These are phyloP conservation scores for Diaperis boleti DNA, from an alignment of 2,888 invertebrate species.

Conservation along the genomic window DNA sequence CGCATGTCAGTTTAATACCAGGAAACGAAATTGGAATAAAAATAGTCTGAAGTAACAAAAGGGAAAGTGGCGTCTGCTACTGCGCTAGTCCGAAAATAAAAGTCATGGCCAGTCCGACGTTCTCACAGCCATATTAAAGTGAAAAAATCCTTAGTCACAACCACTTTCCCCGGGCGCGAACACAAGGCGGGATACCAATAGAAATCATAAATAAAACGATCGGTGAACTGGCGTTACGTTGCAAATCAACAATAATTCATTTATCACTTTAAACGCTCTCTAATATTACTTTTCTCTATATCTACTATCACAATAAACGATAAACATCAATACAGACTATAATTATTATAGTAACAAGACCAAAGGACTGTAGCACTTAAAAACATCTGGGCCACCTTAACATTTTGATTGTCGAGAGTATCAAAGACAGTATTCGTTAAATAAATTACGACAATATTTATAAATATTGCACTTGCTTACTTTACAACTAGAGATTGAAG, in stretches of 20 bases:
- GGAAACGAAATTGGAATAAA: too few relatives aligned
- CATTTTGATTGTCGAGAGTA: constrained; percentile 55
- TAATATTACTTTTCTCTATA: constrained; percentile 42
- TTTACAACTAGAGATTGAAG: constrained; percentile 39
- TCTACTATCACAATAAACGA: constrained; percentile 61
- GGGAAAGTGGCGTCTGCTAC: too few relatives aligned
- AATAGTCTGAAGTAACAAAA: too few relatives aligned
- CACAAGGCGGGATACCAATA: background rate
- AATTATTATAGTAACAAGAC: constrained; percentile 51
- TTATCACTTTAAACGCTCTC: constrained; percentile 38
- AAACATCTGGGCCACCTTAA: constrained; percentile 45
- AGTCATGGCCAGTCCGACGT: background rate
- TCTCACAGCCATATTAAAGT: background rate
- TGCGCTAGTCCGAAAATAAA: background rate
- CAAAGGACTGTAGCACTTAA: constrained; percentile 47
- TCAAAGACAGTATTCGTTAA: constrained; percentile 50
- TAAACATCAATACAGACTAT: constrained; percentile 56
- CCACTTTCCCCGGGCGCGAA: background rate
- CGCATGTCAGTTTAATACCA: constrained; percentile 15
- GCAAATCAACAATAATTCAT: constrained; percentile 29
- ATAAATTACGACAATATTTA: constrained; percentile 44
- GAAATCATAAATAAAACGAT: constrained; percentile 18
- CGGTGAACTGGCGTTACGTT: constrained; percentile 25
- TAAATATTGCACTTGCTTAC: constrained; percentile 46
- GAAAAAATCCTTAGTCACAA: background rate